These are phyloP conservation scores for Lepus oiostolus DNA, from an alignment of 2,797 vertebrate genomes.

Conservation along the genomic window DNA sequence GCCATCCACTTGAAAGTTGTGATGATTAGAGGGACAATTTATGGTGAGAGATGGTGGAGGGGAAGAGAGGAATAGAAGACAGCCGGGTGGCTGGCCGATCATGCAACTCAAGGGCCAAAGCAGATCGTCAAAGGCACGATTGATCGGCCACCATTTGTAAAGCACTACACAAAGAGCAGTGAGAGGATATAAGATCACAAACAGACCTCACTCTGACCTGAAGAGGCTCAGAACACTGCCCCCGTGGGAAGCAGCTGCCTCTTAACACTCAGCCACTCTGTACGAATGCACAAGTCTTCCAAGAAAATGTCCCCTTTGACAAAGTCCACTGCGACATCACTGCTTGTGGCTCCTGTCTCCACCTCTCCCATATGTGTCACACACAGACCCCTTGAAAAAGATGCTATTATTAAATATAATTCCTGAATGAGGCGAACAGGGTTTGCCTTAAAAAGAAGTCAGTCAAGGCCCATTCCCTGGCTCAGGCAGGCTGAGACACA, in stretches of 20 bases:
- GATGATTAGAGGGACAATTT: slow-evolving; percentile 79
- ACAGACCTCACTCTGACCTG: not conserved
- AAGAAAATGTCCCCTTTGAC: slow-evolving; percentile 60
- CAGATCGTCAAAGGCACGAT: not conserved
- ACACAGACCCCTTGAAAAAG: slow-evolving; percentile 16
- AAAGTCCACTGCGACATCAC: slow-evolving; percentile 5
- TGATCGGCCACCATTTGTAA: slow-evolving; percentile 27
- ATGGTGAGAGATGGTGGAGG: slow-evolving; percentile 57
- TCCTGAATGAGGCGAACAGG: slow-evolving; percentile 43
- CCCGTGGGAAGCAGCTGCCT: not conserved
- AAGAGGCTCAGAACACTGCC: not conserved
- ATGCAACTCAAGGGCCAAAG: slow-evolving; percentile 21
- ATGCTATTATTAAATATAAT: slow-evolving; percentile 13
- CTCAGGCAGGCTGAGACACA: not conserved
- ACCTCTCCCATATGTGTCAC: not conserved
- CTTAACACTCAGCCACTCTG: slow-evolving; percentile 26
- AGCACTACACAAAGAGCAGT: not conserved
- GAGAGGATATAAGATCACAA: not conserved
- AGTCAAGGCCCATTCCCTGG: not conserved
- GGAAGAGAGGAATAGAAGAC: not conserved
- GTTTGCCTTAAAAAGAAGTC: slow-evolving; percentile 36
- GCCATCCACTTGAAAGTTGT: slow-evolving; percentile 83
- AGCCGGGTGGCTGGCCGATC: not conserved
- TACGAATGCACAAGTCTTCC: slow-evolving; percentile 11
- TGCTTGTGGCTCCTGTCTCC: slow-evolving; percentile 14